Conservation (phyloP, 1,140 invertebrate genomes). For the Rhopalosiphum maidis region DNA sequence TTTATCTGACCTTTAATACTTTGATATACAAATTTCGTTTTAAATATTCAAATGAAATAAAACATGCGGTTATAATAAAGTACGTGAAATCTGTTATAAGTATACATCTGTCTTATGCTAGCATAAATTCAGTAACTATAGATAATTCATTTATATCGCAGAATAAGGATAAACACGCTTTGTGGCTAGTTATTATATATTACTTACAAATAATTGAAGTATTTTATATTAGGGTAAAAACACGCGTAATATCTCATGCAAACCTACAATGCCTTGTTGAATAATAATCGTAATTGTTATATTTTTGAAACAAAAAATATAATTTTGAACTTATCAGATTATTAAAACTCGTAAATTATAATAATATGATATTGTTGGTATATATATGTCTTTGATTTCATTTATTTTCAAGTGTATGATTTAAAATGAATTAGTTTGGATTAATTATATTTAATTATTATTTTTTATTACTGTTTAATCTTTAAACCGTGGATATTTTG, state of each 20-base stretch:
- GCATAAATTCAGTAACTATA: background rate
- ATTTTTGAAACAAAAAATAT: background rate
- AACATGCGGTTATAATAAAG: background rate
- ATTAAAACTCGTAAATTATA: background rate
- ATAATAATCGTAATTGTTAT: background rate
- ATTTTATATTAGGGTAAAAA: background rate
- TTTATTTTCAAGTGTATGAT: background rate
- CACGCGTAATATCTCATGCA: background rate
- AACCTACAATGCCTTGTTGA: background rate
- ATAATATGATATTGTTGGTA: background rate
- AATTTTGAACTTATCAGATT: background rate
- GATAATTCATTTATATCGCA: background rate
- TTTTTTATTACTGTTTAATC: background rate
- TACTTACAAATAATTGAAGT: background rate
- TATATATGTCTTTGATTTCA: background rate
- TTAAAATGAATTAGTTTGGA: background rate
- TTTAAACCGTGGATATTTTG: background rate
- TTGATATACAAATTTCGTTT: background rate
- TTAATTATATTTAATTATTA: background rate
- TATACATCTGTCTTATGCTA: background rate
- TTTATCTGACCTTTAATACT: background rate
- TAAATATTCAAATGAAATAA: background rate
- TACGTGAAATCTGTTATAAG: background rate
- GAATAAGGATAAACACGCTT: background rate
- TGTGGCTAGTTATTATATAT: background rate